Base-by-base conservation (phyloP, 1,140 invertebrate genomes). In the Asbolus verrucosus region DNA sequence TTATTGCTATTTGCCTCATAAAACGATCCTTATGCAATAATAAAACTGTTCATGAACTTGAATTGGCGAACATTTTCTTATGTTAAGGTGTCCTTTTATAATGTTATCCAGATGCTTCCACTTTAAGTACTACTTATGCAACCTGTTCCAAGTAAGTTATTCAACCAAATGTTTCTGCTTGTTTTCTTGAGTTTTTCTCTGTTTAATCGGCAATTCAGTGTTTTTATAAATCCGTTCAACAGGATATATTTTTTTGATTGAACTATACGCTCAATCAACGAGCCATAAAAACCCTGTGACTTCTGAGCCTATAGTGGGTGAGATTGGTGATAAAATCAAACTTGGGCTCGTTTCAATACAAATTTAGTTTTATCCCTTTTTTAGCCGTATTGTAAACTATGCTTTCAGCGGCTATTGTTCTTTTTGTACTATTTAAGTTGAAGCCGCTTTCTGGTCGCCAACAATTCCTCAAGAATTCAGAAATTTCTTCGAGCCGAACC, bases 321-420 rank as follows among this genome's bases (percentile, higher is more conserved):
- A 54, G 11, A 54, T 54, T 24, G 46, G 13, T 54, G 46, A 30
- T 54, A 31, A 24, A 54, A 54, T 54, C 19, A 54, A 54, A 54
- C n/a, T 27, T 54, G 46, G 9, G 46, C 19, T 54, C 21, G 46
- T 31, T 54, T 27, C 46, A 27, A 54, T 54, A 24, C 46, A 54
- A 54, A 54, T 54, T 54, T 54, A 54, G 21, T 54, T 54, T 54
- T 54, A 54, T 54, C 27, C 9, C 46, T 13, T 54, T 54, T 46
- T 46, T 46, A 19, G 41, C 41, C 18, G 16, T 27, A 54, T 54
- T 54, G 46, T 54, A 54, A 54, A 54, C 46, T 54, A 54, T 27
- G 46, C 1, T 54, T 54, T 27, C 46, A 9, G 14, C 16, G 21
- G 39, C 39, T 16, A 16, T 43, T 16, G 39, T 43, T 43, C 15